Conservation (phyloP, 1,140 invertebrate genomes). For the Bombus consobrinus region DNA sequence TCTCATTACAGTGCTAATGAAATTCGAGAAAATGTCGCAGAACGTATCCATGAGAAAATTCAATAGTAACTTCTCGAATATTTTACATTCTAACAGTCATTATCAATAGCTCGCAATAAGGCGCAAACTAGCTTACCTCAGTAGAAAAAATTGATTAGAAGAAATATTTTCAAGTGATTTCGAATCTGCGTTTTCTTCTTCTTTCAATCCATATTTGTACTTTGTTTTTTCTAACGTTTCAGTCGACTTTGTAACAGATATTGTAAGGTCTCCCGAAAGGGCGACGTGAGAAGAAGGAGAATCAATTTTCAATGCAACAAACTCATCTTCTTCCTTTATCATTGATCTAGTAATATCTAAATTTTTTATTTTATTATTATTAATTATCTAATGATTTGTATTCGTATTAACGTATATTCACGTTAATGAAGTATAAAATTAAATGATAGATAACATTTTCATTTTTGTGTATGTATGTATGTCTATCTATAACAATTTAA, state of each 20-base stretch:
- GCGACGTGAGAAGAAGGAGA: slow-evolving; percentile 84
- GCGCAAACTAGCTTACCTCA: not conserved
- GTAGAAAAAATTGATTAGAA: slow-evolving; percentile 6
- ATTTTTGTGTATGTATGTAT: not conserved
- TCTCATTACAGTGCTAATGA: too few species aligned
- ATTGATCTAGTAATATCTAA: slow-evolving; percentile 73
- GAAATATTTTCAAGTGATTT: not conserved
- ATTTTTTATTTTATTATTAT: not conserved
- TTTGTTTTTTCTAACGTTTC: slow-evolving; percentile 43
- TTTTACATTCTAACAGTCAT: slow-evolving; percentile 7
- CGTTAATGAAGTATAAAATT: not conserved
- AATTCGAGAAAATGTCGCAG: too few species aligned
- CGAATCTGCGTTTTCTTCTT: slow-evolving; percentile 39
- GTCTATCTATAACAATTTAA: not conserved
- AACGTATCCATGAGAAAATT: too few species aligned
- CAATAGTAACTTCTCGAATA: not conserved
- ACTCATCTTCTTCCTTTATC: slow-evolving; percentile 66
- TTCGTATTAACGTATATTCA: not conserved
- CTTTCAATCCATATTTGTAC: slow-evolving; percentile 25
- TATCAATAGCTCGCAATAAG: not conserved
- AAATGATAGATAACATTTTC: not conserved
- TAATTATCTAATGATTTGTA: not conserved
- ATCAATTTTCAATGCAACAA: slow-evolving; percentile 70
- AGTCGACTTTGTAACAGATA: slow-evolving; percentile 80
- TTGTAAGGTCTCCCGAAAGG: slow-evolving; percentile 86